Evolutionary conservation across 2,113 vertebrate genomes (phyloP), one percentile per base, ranked within the genome.

Genomic region (Scomber scombrus): DNA sequence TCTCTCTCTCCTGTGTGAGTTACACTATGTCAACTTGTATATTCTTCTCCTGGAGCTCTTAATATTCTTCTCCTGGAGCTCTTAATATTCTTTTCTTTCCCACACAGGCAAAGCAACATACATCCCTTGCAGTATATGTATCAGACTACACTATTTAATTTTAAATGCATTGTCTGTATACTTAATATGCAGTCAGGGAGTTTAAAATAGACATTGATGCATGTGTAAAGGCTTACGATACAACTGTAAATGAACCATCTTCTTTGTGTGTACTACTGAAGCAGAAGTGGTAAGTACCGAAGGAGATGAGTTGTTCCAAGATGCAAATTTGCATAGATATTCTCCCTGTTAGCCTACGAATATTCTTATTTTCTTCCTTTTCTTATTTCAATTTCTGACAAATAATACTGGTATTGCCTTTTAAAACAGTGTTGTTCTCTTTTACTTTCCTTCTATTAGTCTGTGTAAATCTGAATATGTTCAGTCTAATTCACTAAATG

Each of bases 221-320:
- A 71, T 60, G 47, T 5, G 4, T 54, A 31, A 64, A 18, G 13
- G 14, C 23, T 47, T 18, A 51, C 11, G 3, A 55, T 19, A 55
- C 3, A 3, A 1, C 10, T 66, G 12, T 26, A 26, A 26, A 26
- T 26, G 23, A 26, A 26, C 23, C 23, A 26, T 26, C 23, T 3
- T 26, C 23, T 26, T 26, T 26, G 23, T 26, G 23, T 26, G 23
- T 47, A 75, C 55, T 23, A 52, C 29, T 46, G 34, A 63, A 57
- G 26, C 23, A 66, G 58, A 81, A 47, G 26, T 18, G 76, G 26
- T 63, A 29, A 55, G 40, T 13, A 64, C 54, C 71, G 45, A 67
- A 62, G 21, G 60, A n/a, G 57, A 52, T n/a, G 10, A 47, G 15
- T 21, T 75, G 23, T 50, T 66, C 71, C 60, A 47, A 56, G 3